These are phyloP conservation scores for Salticus scenicus DNA, from an alignment of 2,888 invertebrate genomes.

Conservation along the genomic window DNA sequence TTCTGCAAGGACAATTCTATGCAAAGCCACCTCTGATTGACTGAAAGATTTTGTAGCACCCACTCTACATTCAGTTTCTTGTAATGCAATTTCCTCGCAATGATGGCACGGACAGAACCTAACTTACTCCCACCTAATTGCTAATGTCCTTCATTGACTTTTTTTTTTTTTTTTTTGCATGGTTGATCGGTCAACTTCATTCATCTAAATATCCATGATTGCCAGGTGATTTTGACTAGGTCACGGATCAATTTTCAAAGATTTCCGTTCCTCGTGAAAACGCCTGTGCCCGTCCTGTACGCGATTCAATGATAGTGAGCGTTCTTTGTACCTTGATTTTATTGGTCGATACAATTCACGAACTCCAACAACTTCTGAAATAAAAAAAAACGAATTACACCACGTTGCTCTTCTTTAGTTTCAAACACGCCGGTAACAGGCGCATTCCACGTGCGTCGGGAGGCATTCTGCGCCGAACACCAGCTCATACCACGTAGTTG, in stretches of 20 bases:
- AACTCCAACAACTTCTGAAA: no score
- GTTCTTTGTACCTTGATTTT: no score
- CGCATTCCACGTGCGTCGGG: no score
- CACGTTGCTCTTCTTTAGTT: no score
- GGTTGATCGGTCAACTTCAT: constrained; percentile 20
- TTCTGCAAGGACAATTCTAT: background rate
- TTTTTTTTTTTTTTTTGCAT: background rate
- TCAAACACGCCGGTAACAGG: no score
- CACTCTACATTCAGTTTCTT: constrained; percentile 7
- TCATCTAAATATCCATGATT: background rate
- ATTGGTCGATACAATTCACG: no score
- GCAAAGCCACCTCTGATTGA: constrained; percentile 18
- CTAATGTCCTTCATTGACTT: background rate
- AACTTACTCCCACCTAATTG: background rate
- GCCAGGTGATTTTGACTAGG: constrained; percentile 4
- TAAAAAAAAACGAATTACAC: no score
- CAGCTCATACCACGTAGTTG: no score
- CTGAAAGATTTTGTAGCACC: no score
- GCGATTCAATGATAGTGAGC: constrained; percentile 2
- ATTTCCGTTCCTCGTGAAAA: background rate
- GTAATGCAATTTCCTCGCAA: constrained; percentile 7
- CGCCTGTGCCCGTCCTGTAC: background rate
- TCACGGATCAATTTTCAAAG: background rate
- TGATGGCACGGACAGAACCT: background rate
- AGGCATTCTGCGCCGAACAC: no score